phyloP scores from a whole-genome alignment of 2,113 vertebrate species.

The Phylloscopus trochilus region DNA sequence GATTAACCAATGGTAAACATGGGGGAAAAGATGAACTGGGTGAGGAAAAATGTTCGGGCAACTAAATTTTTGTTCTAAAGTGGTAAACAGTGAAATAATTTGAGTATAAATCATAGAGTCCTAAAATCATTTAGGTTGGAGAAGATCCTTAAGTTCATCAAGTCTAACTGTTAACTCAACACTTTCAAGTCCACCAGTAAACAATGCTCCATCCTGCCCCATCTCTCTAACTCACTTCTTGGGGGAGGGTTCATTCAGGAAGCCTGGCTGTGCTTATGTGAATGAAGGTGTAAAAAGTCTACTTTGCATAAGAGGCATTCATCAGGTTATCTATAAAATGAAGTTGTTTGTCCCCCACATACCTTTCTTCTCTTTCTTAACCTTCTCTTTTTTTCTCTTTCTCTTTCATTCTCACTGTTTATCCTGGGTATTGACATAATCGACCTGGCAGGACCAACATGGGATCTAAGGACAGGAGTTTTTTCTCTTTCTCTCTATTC shows the following conservation, averaged over 20 bases:
- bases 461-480: too few relatives aligned
- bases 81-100: background rate
- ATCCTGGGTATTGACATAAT: background rate
- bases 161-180: background rate
- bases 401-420: background rate
- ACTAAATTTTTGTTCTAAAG: background rate
- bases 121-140: background rate
- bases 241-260: background rate
- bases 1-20: background rate
- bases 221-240: background rate
- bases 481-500: background rate
- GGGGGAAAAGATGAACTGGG: background rate
- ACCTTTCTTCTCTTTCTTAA: background rate
- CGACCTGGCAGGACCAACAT: background rate
- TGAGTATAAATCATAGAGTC: background rate
- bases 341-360: fast-evolving
- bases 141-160: background rate
- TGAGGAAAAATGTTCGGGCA: background rate
- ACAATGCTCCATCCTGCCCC: background rate
- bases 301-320: background rate
- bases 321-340: background rate
- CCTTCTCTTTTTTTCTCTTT: background rate
- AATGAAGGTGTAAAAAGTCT: background rate
- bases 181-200: background rate
- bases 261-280: background rate